phyloP scores from a whole-genome alignment of 2,797 vertebrate genomes.

The Xyrichtys novacula region DNA sequence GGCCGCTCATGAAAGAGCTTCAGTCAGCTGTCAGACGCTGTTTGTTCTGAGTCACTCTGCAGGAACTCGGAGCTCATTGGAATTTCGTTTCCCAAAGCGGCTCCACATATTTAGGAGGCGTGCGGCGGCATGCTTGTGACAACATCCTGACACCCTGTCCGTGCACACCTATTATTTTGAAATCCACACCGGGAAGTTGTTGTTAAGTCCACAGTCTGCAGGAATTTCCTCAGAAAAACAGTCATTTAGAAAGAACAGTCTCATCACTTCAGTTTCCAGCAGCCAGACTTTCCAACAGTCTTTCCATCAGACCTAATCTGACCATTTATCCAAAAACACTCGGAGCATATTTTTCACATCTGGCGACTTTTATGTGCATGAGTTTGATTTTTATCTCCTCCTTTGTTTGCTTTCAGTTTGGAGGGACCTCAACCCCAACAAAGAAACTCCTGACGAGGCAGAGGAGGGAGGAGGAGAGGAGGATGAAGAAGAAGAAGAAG shows the following conservation, averaged over 20 bases:
- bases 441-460: slow-evolving; percentile 42
- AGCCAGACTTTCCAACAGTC: not conserved
- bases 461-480: slow-evolving; percentile 34
- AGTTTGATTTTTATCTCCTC: slow-evolving; percentile 14
- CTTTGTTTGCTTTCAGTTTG: slow-evolving; percentile 37
- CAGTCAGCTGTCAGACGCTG: slow-evolving; percentile 29
- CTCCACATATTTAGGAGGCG: slow-evolving; percentile 30
- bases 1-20: slow-evolving; percentile 29
- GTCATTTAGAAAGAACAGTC: slow-evolving; percentile 38
- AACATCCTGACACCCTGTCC: slow-evolving; percentile 38
- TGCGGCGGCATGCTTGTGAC: slow-evolving; percentile 52
- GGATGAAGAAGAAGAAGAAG: slow-evolving; percentile 25
- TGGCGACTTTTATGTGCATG: slow-evolving; percentile 13
- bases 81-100: slow-evolving; percentile 40
- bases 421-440: slow-evolving; percentile 42
- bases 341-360: slow-evolving; percentile 18
- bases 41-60: slow-evolving; percentile 46
- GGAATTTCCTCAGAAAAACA: slow-evolving; percentile 51
- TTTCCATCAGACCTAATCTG: not conserved
- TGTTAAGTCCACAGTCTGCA: slow-evolving; percentile 17
- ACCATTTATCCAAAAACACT: slow-evolving; percentile 5
- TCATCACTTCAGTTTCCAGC: not conserved
- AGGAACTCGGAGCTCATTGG: slow-evolving; percentile 60
- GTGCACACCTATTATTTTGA: slow-evolving; percentile 50
- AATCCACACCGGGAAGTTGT: slow-evolving; percentile 28